phyloP scores from a whole-genome alignment of 2,113 vertebrate species.

The Clinocottus analis region DNA sequence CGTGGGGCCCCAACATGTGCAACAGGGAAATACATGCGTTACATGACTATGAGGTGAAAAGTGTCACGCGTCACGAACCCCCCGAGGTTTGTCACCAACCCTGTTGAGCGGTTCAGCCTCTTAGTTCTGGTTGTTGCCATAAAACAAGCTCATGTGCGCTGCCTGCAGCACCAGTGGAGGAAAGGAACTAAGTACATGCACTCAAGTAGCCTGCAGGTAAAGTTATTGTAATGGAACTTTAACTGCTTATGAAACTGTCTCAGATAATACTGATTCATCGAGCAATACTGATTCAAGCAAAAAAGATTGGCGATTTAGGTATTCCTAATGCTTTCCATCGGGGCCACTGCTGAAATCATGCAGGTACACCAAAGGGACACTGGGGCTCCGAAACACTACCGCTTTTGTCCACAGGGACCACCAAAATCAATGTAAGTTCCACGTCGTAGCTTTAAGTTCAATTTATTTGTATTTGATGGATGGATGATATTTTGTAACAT shows the following conservation, averaged over 20 bases:
- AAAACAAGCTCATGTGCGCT: neutral
- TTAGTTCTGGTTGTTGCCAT: neutral
- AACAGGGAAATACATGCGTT: neutral
- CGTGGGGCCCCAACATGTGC: neutral
- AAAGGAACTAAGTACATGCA: no score
- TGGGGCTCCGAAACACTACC: no score
- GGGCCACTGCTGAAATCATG: neutral
- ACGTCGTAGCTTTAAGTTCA: no score
- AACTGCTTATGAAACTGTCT: neutral
- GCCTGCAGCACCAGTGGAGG: no score
- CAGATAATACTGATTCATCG: neutral
- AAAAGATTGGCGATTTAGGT: neutral
- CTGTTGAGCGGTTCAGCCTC: neutral
- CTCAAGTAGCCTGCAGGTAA: neutral
- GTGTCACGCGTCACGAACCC: neutral
- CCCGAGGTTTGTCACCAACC: neutral
- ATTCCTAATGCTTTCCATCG: neutral
- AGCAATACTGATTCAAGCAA: no score
- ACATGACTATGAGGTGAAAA: neutral
- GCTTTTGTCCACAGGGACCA: no score
- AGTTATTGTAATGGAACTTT: no score
- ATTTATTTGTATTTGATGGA: no score
- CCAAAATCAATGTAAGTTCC: no score
- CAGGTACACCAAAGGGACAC: neutral
- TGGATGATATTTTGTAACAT: no score